These are phyloP conservation scores for Clarias macrocephalus DNA, from an alignment of 2,113 vertebrate genomes.

Conservation along the genomic window DNA sequence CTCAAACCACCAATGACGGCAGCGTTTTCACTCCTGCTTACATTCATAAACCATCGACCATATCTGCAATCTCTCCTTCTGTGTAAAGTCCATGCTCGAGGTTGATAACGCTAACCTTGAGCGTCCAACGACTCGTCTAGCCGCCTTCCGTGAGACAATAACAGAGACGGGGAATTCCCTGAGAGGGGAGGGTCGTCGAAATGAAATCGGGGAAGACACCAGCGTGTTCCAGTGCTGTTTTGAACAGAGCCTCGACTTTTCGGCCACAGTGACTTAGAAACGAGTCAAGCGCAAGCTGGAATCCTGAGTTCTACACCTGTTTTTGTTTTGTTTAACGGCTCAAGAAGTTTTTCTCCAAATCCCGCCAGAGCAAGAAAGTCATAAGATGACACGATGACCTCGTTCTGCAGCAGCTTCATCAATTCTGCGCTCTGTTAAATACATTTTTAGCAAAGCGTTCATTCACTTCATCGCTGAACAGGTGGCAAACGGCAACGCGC, in stretches of 20 bases:
- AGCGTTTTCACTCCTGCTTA: background rate
- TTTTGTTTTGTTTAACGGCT: too few species aligned
- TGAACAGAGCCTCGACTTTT: background rate
- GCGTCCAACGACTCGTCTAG: background rate
- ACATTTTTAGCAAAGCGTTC: background rate
- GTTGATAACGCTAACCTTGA: background rate
- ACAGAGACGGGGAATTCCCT: background rate
- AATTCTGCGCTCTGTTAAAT: background rate
- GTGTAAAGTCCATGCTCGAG: background rate
- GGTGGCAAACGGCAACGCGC: background rate
- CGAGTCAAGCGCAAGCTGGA: background rate
- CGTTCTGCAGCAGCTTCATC: background rate
- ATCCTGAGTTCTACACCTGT: too few species aligned
- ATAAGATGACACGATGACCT: background rate
- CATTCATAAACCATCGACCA: background rate
- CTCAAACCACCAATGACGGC: background rate
- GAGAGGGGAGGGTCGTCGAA: background rate
- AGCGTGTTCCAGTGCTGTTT: background rate
- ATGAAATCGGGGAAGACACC: background rate
- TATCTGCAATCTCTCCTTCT: background rate
- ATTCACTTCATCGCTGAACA: background rate
- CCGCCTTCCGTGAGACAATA: background rate
- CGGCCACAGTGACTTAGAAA: background rate
- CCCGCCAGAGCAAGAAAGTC: background rate
- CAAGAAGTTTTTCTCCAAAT: background rate